These are phyloP conservation scores for Tenualosa ilisha DNA, from an alignment of 2,797 vertebrate genomes.

Conservation along the genomic window DNA sequence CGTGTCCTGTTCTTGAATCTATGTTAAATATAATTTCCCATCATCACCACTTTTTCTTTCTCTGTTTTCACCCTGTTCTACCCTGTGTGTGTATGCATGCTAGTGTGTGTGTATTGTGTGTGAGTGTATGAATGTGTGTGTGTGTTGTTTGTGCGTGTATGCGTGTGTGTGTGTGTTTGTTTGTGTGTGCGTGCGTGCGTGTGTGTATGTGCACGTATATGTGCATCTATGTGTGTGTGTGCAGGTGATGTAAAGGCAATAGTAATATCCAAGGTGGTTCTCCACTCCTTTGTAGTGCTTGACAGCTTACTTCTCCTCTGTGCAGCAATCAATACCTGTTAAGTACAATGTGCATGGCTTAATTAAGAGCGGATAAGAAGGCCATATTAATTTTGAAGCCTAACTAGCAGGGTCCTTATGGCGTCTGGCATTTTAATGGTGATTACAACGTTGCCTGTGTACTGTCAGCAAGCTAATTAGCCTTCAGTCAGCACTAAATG, in stretches of 20 bases:
- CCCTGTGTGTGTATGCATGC: no score
- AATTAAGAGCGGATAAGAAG: conserved; percentile 71
- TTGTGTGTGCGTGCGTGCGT: not conserved
- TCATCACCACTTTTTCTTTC: no score
- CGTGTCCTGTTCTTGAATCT: no score
- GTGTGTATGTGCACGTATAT: not conserved
- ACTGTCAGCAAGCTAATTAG: conserved; percentile 77
- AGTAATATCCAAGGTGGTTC: conserved; percentile 46
- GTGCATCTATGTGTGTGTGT: not conserved
- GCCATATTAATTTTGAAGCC: conserved; percentile 75
- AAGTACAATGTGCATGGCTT: conserved; percentile 74
- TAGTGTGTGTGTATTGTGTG: not conserved
- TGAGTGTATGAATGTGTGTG: not conserved
- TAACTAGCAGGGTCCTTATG: conserved; percentile 73
- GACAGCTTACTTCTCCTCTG: conserved; percentile 67
- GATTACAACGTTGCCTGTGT: conserved; percentile 75
- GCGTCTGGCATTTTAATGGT: conserved; percentile 78
- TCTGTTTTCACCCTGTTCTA: no score
- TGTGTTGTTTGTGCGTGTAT: no score
- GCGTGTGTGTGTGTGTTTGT: no score
- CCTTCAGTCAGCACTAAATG: conserved; percentile 77
- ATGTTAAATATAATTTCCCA: no score
- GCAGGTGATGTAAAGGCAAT: not conserved
- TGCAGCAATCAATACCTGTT: conserved; percentile 78
- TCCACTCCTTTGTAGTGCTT: conserved; percentile 60